Conservation (phyloP, 2,113 vertebrate species). For the Nibea coibor region DNA sequence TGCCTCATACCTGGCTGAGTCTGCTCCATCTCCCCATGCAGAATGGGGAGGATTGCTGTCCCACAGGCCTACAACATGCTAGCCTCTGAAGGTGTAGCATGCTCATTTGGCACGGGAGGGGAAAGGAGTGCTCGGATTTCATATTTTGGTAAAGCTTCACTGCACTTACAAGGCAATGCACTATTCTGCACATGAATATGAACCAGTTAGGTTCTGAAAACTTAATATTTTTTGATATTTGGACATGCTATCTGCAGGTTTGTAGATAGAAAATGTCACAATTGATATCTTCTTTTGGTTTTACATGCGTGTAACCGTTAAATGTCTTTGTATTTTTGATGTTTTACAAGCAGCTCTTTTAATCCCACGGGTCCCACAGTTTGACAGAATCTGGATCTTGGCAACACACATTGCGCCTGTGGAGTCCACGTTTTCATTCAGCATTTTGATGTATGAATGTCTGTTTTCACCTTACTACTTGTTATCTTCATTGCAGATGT, state of each 20-base stretch:
- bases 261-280: not conserved
- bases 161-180: not conserved
- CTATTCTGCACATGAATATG: not conserved
- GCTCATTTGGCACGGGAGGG: conserved; percentile 15
- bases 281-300: not conserved
- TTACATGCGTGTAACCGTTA: not conserved
- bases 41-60: conserved; percentile 34
- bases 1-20: conserved; percentile 53
- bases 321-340: not conserved
- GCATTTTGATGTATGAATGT: not conserved
- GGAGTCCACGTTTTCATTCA: not conserved
- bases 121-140: not conserved
- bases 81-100: conserved; percentile 29
- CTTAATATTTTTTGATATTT: not conserved
- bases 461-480: conserved; percentile 1
- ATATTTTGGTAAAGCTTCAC: not conserved
- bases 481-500: conserved; percentile 20
- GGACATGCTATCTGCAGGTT: not conserved
- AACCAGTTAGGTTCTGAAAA: not conserved
- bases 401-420: conserved; percentile 1
- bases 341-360: not conserved
- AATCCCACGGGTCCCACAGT: not conserved
- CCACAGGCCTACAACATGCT: conserved; percentile 54
- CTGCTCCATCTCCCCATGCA: conserved; percentile 43
- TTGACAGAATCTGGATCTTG: conserved; percentile 21